Conservation (phyloP, 2,797 vertebrate genomes). For the Okamejei kenojei region DNA sequence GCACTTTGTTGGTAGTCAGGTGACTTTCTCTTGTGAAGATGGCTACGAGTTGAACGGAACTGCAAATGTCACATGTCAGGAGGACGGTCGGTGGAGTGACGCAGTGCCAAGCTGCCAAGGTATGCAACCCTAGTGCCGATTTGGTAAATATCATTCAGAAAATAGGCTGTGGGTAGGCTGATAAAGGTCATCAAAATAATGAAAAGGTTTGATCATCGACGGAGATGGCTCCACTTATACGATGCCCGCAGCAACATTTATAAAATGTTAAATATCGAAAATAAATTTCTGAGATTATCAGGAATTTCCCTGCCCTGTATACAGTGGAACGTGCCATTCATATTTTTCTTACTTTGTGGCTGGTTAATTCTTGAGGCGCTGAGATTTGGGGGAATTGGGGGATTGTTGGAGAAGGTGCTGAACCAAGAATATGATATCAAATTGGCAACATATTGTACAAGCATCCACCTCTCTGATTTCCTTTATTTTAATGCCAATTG, state of each 20-base stretch:
- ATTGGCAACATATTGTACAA: neutral
- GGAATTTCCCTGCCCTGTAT: neutral
- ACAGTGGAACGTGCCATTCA: no score
- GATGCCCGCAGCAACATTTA: neutral
- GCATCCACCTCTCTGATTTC: neutral
- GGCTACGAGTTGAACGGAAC: conserved; percentile 72
- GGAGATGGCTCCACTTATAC: neutral
- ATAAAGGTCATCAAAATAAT: neutral
- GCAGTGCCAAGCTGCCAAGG: conserved; percentile 73
- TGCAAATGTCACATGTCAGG: conserved; percentile 62
- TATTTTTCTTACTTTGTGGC: no score
- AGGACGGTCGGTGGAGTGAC: conserved; percentile 71
- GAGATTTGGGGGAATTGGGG: no score
- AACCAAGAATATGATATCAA: neutral
- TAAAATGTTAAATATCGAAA: neutral
- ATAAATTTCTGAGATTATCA: neutral
- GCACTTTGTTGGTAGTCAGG: conserved; percentile 70
- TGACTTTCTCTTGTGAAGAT: conserved; percentile 70
- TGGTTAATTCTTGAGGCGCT: no score
- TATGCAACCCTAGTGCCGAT: conserved; percentile 44
- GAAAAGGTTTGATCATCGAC: neutral
- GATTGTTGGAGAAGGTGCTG: no score
- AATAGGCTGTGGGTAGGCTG: neutral
- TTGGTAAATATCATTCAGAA: neutral
- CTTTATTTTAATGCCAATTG: neutral